Base-by-base conservation (phyloP, 2,113 vertebrate species). In the Meriones unguiculatus region DNA sequence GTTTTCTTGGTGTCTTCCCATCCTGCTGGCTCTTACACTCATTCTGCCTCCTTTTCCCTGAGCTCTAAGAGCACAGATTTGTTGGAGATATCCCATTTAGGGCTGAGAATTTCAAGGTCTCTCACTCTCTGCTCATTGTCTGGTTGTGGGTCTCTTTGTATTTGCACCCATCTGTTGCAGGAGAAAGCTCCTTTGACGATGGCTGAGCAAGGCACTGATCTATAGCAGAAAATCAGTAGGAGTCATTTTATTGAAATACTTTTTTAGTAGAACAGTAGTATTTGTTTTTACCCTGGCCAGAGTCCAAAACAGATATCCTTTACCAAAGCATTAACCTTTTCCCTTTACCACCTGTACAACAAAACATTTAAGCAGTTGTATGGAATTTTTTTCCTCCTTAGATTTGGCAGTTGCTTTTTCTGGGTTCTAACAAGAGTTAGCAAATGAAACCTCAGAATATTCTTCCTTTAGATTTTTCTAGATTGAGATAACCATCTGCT, bases 401-500 rank as follows among this genome's bases (percentile, higher is more conserved):
- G 13, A 93, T 89, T 87, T 89, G 76, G 38, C 22, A 91, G 2
- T 64, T 64, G 2, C 25, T 91, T n/a, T 97, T 81, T 87, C 25
- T 90, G 46, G 41, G 41, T 73, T 46, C 25, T 89, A 95, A 75
- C 72, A 67, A 50, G 84, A 54, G 7, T 11, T 67, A 17, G n/a
- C 13, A 75, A 90, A 97, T 88, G 62, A 95, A 95, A 57, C 14
- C 64, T 30, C 59, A 93, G 38, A 69, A 3, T 92, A 25, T 80
- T 89, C 82, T 7, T 70, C 50, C 28, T 91, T 81, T 65, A 80
- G 25, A 73, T 59, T 70, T 35, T 88, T 95, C 95, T 85, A 87
- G 64, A 93, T 94, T 82, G 84, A 96, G 41, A 93, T 11, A 89
- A 78, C 69, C 72, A 96, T 94, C 72, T 95, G 69, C 75, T 96